These are phyloP conservation scores for Polydrusus tereticollis DNA, from an alignment of 2,888 invertebrate genomes.

Conservation along the genomic window DNA sequence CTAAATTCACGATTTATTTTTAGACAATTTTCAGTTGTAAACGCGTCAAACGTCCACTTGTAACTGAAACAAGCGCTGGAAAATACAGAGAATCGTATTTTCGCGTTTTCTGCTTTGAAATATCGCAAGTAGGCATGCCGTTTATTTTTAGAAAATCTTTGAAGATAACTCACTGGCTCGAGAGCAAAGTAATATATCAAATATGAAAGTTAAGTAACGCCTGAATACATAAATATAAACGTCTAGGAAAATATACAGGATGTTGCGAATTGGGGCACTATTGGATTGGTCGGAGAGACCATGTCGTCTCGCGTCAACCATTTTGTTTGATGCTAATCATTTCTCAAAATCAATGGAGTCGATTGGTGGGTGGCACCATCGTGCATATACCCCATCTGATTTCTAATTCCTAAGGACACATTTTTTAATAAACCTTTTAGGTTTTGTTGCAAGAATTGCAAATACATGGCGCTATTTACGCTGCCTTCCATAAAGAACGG, in stretches of 20 bases:
- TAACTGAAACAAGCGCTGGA: neutral
- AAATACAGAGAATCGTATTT: neutral
- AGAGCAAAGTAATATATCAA: neutral
- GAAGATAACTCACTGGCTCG: neutral
- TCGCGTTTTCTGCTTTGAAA: neutral
- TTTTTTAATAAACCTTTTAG: too few species aligned
- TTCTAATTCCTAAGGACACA: too few species aligned
- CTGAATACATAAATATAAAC: neutral
- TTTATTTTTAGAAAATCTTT: constrained; percentile 18
- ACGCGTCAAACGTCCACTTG: neutral
- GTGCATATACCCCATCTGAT: too few species aligned
- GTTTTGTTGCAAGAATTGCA: too few species aligned
- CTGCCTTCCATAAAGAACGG: too few species aligned
- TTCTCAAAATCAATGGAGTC: too few species aligned
- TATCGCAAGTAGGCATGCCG: neutral
- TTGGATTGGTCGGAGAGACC: too few species aligned
- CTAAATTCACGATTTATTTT: neutral
- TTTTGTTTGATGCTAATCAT: too few species aligned
- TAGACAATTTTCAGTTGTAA: neutral
- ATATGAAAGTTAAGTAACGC: neutral
- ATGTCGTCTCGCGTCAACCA: too few species aligned
- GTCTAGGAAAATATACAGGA: neutral
- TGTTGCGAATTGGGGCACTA: too few species aligned
- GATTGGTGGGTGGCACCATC: too few species aligned
- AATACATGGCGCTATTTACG: too few species aligned